phyloP scores from a whole-genome alignment of 2,888 invertebrate genomes.

The Drosophila subquinaria region DNA sequence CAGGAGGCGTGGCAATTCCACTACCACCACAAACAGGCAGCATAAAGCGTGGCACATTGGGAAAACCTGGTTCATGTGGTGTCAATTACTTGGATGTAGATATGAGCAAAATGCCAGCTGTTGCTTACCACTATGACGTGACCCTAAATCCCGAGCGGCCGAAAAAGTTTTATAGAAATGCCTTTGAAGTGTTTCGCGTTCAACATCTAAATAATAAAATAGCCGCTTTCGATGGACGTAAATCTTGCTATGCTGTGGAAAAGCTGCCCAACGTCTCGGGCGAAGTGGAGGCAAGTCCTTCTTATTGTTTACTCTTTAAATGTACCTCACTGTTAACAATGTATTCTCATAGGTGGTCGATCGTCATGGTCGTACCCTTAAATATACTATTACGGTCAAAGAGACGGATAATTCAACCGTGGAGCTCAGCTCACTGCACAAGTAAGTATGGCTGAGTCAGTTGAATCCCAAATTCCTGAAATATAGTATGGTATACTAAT shows the following conservation, averaged over 20 bases:
- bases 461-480: neutral
- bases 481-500: neutral
- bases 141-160: conserved; percentile 89
- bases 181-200: conserved; percentile 85
- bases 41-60: conserved; percentile 82
- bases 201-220: conserved; percentile 84
- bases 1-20: conserved; percentile 4
- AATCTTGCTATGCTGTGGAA: conserved; percentile 87
- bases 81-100: conserved; percentile 89
- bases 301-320: neutral
- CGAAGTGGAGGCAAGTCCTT: conserved; percentile 70
- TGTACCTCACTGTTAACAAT: neutral
- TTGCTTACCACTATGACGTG: conserved; percentile 93
- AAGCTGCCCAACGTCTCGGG: conserved; percentile 44
- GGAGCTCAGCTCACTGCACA: conserved; percentile 77
- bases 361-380: conserved; percentile 54
- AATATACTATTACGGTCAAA: conserved; percentile 76
- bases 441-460: conserved; percentile 55
- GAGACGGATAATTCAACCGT: conserved; percentile 69
- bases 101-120: conserved; percentile 85
- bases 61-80: conserved; percentile 86
- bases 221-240: conserved; percentile 91
- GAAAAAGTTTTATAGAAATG: conserved; percentile 87
- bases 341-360: conserved; percentile 68
- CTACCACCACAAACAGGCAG: conserved; percentile 26